phyloP scores from a whole-genome alignment of 2,888 invertebrate species.

The Azorinus chamasolen region DNA sequence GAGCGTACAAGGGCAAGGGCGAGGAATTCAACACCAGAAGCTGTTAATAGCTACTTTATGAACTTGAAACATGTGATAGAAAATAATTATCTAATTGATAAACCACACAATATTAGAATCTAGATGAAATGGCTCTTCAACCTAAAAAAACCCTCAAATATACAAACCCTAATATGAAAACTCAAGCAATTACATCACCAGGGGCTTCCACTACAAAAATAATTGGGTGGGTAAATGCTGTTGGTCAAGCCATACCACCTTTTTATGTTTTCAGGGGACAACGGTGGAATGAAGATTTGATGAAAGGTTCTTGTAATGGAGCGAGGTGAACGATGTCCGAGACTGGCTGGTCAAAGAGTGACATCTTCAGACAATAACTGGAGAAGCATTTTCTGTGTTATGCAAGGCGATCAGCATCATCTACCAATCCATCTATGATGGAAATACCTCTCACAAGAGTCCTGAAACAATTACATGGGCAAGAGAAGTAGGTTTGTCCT shows the following conservation, averaged over 20 bases:
- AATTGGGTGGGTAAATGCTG: constrained; percentile 38
- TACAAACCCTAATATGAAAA: constrained; percentile 9
- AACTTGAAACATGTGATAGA: constrained; percentile 30
- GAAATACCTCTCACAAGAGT: constrained; percentile 28
- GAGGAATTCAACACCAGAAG: no score
- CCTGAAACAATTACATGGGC: constrained; percentile 32
- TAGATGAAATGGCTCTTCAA: constrained; percentile 39
- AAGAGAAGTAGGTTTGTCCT: no score
- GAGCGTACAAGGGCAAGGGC: no score
- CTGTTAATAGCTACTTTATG: no score
- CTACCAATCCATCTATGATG: constrained; percentile 22
- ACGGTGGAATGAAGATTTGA: constrained; percentile 15
- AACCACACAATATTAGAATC: constrained; percentile 34
- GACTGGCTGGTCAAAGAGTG: constrained; percentile 26
- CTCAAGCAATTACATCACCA: constrained; percentile 37
- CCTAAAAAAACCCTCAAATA: constrained; percentile 21
- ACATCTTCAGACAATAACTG: constrained; percentile 23
- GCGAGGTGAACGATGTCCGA: constrained; percentile 20
- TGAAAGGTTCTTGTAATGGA: constrained; percentile 20
- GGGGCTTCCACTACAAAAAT: constrained; percentile 24
- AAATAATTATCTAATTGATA: constrained; percentile 18
- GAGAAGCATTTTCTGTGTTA: constrained; percentile 31
- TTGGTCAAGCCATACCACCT: constrained; percentile 26
- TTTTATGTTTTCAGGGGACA: constrained; percentile 38
- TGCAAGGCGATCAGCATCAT: neutral